phyloP scores from a whole-genome alignment of 1,140 invertebrate species.

The Euura saliciscinereae region DNA sequence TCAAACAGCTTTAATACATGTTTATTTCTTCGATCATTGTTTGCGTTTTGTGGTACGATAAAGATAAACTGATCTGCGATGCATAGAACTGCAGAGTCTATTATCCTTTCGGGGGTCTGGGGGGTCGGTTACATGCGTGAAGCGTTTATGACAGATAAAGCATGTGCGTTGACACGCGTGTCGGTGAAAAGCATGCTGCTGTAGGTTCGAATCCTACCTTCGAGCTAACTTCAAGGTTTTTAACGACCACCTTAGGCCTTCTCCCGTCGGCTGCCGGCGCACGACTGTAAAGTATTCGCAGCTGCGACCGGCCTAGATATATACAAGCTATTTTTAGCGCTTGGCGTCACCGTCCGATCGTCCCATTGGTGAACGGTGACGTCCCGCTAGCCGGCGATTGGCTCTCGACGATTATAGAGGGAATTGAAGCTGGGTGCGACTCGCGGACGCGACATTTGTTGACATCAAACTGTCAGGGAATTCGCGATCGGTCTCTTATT shows the following conservation, averaged over 20 bases:
- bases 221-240: background rate
- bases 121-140: background rate
- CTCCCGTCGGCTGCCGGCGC: slow-evolving; percentile 49
- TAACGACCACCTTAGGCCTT: slow-evolving; percentile 9
- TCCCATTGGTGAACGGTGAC: slow-evolving; percentile 37
- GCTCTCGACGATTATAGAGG: slow-evolving; percentile 14
- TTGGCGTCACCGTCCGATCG: slow-evolving; percentile 36
- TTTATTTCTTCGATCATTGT: too few relatives aligned
- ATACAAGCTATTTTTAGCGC: slow-evolving; percentile 50
- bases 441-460: slow-evolving; percentile 47
- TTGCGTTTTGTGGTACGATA: too few relatives aligned
- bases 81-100: too few relatives aligned
- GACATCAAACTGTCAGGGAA: slow-evolving; percentile 49
- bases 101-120: too few relatives aligned
- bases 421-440: slow-evolving; percentile 33
- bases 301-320: slow-evolving; percentile 53
- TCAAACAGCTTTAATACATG: too few relatives aligned
- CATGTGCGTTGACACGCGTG: background rate
- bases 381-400: slow-evolving; percentile 29
- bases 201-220: slow-evolving; percentile 15
- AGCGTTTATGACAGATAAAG: background rate
- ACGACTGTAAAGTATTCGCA: slow-evolving; percentile 50
- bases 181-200: slow-evolving; percentile 1
- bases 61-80: too few relatives aligned
- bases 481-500: slow-evolving; percentile 20